Evolutionary conservation across 2,888 invertebrate species (phyloP), one percentile per base, ranked within the genome.

Genomic region (Odontomyia ornata): DNA sequence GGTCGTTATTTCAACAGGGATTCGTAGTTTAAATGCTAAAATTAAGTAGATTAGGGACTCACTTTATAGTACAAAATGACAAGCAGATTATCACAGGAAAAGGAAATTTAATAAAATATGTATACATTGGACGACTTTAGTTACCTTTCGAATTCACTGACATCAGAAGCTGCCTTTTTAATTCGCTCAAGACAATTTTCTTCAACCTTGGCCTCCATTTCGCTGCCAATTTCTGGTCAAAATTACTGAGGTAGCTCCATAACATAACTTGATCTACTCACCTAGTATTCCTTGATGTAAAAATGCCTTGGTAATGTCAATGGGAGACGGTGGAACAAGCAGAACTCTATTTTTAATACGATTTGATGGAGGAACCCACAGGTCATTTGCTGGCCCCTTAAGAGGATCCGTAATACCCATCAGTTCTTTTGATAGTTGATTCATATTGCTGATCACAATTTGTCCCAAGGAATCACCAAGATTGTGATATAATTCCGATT

Each of bases 101-200:
- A n/a, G n/a, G n/a, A n/a, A n/a, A n/a, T n/a, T n/a, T n/a, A n/a
- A n/a, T n/a, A n/a, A n/a, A n/a, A n/a, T n/a, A n/a, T n/a, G n/a
- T n/a, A n/a, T n/a, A n/a, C n/a, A n/a, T n/a, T n/a, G n/a, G n/a
- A n/a, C n/a, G n/a, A n/a, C n/a, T n/a, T n/a, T n/a, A n/a, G n/a
- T n/a, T 62, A 75, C 75, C 75, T 60, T 62, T 75, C 75, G 28
- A 75, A 75, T n/a, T 75, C 75, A 21, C 25, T 25, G 9, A 56
- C 5, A 7, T 75, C 62, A 1, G 3, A 13, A 0, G 18, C n/a
- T 11, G 62, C 62, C 13, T 62, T 75, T 46, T n/a, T 23, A 15
- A 75, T 75, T 46, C 25, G 30, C 25, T 75, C n/a, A 1, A 25
- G 7, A 30, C 27, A 62, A 28, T 13, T 43, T 15, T 75, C 43